Evolutionary conservation across 2,888 invertebrate genomes (phyloP).

Genomic region (Caenorhabditis sp.): DNA sequence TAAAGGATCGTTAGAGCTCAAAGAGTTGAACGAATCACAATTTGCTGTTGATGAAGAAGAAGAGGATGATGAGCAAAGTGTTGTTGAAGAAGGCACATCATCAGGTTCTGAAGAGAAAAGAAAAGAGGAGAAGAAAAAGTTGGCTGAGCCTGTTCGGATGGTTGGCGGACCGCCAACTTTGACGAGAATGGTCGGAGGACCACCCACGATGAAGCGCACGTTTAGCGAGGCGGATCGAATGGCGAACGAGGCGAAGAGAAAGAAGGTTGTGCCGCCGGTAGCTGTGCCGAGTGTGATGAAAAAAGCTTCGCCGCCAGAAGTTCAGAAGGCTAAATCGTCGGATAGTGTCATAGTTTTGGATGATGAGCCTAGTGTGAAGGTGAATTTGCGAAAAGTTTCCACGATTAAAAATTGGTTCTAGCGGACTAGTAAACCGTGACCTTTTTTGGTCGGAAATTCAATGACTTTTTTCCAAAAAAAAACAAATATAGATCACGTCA

Average conservation of each 20-base stretch:
- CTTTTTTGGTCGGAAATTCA: no score
- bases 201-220: neutral
- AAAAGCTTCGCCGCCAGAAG: neutral
- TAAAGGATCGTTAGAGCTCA: constrained; percentile 4
- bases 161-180: neutral
- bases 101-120: neutral
- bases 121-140: neutral
- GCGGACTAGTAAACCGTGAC: no score
- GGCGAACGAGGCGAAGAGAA: neutral
- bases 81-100: neutral
- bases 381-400: neutral
- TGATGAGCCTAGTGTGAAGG: neutral
- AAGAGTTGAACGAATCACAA: neutral
- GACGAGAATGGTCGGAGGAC: neutral
- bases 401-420: no score
- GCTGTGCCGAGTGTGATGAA: neutral
- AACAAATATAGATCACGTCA: no score
- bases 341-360: neutral
- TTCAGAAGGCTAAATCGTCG: neutral
- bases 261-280: neutral
- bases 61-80: neutral
- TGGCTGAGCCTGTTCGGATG: neutral
- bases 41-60: neutral
- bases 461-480: no score
- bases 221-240: neutral